A percentile compares a stretch with the other conserved stretches of the same genome.
These are phyloP conservation scores for Epistrophe grossulariae DNA, from an alignment of 2,888 invertebrate genomes.

Conservation along the genomic window DNA sequence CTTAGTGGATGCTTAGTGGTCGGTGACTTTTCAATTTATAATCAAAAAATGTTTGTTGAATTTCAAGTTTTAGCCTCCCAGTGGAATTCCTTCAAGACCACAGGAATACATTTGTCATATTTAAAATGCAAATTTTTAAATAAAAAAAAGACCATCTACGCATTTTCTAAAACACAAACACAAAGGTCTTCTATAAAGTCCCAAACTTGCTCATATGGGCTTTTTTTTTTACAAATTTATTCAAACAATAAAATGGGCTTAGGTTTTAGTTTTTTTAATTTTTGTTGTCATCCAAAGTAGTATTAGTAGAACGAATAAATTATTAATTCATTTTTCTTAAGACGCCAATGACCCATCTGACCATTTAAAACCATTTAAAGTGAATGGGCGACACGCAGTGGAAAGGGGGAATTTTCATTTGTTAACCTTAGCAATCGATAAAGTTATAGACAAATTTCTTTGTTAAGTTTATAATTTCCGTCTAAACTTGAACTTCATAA, in stretches of 20 bases:
- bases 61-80: conserved; percentile 33
- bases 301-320: conserved; percentile 28
- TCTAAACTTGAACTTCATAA: conserved; percentile 37
- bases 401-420: background rate
- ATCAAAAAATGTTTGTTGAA: conserved; percentile 33
- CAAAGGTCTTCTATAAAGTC: background rate
- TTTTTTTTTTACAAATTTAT: conserved; percentile 58
- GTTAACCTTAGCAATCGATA: conserved; percentile 32
- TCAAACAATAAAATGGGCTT: conserved; percentile 24
- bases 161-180: conserved; percentile 27
- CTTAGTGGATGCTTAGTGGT: conserved; percentile 60
- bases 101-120: conserved; percentile 47
- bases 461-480: conserved; percentile 37
- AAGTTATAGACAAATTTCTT: conserved; percentile 7
- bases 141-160: conserved; percentile 26
- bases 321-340: conserved; percentile 27
- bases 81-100: conserved; percentile 56
- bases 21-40: conserved; percentile 61
- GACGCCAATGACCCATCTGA: conserved; percentile 53
- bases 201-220: background rate
- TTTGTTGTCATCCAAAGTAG: too few relatives aligned
- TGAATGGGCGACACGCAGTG: too few relatives aligned
- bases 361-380: too few relatives aligned
- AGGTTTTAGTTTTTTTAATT: background rate
- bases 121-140: conserved; percentile 60